Conservation (phyloP, 2,888 invertebrate genomes). For the Cecidostiba fungosa region DNA sequence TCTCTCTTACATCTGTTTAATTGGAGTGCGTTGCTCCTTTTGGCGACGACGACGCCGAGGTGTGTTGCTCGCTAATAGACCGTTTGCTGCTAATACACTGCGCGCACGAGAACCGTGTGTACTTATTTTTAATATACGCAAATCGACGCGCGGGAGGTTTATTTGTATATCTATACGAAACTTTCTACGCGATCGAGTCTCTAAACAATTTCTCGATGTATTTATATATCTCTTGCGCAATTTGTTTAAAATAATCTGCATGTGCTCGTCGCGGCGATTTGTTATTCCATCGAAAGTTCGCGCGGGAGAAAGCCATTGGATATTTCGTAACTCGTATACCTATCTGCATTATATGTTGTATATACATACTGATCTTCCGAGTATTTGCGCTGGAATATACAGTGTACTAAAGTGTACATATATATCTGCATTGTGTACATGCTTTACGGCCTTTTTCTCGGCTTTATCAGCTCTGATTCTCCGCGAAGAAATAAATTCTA, state of each 20-base stretch:
- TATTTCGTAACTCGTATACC: background rate
- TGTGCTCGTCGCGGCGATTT: background rate
- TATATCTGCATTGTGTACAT: background rate
- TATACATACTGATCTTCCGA: background rate
- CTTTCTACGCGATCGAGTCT: background rate
- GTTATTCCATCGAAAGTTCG: background rate
- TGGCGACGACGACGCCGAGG: background rate
- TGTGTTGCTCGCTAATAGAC: background rate
- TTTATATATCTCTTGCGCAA: background rate
- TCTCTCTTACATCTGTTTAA: slow-evolving; percentile 39
- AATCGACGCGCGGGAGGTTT: no score
- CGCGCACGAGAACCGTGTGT: no score
- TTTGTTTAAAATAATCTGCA: background rate
- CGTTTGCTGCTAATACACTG: background rate
- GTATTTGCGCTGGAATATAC: background rate
- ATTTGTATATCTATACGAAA: background rate
- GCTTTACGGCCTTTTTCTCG: background rate
- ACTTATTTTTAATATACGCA: no score
- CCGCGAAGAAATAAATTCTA: slow-evolving; percentile 3
- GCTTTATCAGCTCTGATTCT: background rate
- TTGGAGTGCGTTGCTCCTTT: slow-evolving; percentile 26
- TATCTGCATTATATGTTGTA: background rate
- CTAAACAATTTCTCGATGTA: background rate
- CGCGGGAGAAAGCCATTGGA: background rate
- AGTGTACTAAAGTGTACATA: slow-evolving; percentile 2